Evolutionary conservation across 37 sponge, comb jelly and placozoan genomes (phyloP).

Genomic region (Ianthella basta): DNA sequence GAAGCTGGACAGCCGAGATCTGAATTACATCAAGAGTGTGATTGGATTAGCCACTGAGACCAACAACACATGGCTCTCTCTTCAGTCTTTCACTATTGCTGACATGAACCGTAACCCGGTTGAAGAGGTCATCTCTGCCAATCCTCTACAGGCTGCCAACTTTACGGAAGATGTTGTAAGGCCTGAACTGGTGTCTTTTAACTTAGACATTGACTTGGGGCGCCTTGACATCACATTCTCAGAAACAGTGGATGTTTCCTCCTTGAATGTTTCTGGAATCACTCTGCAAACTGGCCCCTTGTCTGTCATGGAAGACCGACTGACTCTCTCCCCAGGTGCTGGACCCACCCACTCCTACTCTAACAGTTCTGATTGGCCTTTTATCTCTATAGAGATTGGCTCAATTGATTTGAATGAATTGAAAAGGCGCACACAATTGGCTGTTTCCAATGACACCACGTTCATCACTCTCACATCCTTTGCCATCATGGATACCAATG

Average conservation of each 20-base stretch:
- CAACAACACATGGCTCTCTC: conserved; percentile 61
- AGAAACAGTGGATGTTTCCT: conserved; percentile 84
- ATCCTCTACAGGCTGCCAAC: conserved; percentile 22
- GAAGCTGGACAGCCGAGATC: conserved; percentile 52
- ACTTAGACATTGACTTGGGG: conserved; percentile 75
- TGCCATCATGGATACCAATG: conserved; percentile 72
- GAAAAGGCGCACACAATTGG: conserved; percentile 69
- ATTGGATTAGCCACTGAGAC: conserved; percentile 45
- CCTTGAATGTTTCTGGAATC: conserved; percentile 60
- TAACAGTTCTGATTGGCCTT: conserved; percentile 69
- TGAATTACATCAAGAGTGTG: conserved; percentile 82
- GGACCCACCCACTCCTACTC: conserved; percentile 39
- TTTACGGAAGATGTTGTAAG: conserved; percentile 57
- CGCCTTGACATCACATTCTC: conserved; percentile 67
- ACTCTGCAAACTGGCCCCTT: conserved; percentile 53
- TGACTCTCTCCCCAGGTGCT: conserved; percentile 60
- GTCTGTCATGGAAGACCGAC: conserved; percentile 37
- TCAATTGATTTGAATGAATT: conserved; percentile 77
- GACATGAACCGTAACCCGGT: conserved; percentile 82
- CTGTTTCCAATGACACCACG: conserved; percentile 63
- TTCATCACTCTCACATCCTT: conserved; percentile 64
- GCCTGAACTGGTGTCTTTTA: conserved; percentile 73
- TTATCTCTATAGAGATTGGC: conserved; percentile 66
- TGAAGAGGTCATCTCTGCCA: not conserved
- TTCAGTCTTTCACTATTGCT: conserved; percentile 52